Percentiles rank a stretch among this genome's conserved stretches.
These are phyloP conservation scores for Tachysurus fulvidraco DNA, from an alignment of 2,113 vertebrate species.

Conservation along the genomic window DNA sequence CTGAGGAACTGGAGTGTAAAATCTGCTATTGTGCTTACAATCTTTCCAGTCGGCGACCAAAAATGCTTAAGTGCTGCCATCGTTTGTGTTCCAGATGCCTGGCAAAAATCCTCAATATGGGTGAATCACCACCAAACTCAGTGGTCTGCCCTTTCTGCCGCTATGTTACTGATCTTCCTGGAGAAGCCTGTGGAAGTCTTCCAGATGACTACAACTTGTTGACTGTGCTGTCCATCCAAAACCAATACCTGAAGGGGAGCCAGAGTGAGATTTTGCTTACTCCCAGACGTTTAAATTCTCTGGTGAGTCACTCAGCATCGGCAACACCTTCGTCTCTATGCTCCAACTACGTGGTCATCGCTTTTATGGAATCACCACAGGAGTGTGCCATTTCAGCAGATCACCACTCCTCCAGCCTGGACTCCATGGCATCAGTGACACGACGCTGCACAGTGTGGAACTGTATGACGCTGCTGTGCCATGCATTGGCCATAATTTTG, in stretches of 20 bases:
- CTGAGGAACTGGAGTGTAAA: slow-evolving; percentile 92
- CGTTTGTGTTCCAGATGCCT: slow-evolving; percentile 91
- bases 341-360: slow-evolving; percentile 89
- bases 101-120: slow-evolving; percentile 86
- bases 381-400: slow-evolving; percentile 70
- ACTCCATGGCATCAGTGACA: slow-evolving; percentile 84
- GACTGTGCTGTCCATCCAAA: slow-evolving; percentile 77
- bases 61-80: slow-evolving; percentile 89
- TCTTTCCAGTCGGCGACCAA: slow-evolving; percentile 82
- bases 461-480: slow-evolving; percentile 85
- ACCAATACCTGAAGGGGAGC: slow-evolving; percentile 78
- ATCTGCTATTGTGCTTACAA: slow-evolving; percentile 93
- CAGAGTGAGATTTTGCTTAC: slow-evolving; percentile 84
- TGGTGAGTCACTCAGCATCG: slow-evolving; percentile 77
- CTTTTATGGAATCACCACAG: slow-evolving; percentile 89
- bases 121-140: slow-evolving; percentile 80
- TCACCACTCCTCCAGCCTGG: slow-evolving; percentile 82
- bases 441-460: slow-evolving; percentile 90
- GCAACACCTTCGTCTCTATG: slow-evolving; percentile 70
- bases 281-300: slow-evolving; percentile 80
- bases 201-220: slow-evolving; percentile 90
- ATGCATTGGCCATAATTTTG: slow-evolving; percentile 83
- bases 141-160: slow-evolving; percentile 93
- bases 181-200: slow-evolving; percentile 79
- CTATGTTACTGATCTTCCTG: slow-evolving; percentile 80